Base-by-base conservation (phyloP, 2,888 invertebrate species). In the Ashinkailepas kermadecensis region DNA sequence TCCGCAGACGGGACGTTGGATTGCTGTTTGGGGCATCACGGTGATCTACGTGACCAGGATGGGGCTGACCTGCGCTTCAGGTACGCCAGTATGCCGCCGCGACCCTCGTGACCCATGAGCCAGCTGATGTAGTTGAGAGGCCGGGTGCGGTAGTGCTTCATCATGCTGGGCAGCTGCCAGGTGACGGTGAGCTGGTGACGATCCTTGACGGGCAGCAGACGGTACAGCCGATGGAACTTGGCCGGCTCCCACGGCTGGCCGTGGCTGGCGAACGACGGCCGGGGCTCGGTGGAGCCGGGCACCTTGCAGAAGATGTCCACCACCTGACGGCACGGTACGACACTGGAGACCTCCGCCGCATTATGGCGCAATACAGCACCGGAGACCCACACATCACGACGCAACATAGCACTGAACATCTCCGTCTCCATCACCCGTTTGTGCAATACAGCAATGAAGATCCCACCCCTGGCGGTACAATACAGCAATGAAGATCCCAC, bases 51-150 rank as follows among this genome's bases (percentile, higher is more conserved):
- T 39, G 39, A 4, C 4, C 39, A 39, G 39, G 39, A 39, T 39
- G 39, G 54, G 23, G 88, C 88, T 87, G 86, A 92, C 92, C 92
- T 93, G 85, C 92, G 91, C 82, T 92, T 90, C 54, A 95, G 88
- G 86, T 92, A 94, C 0, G 93, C 92, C 4, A 94, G 90, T n/a
- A 95, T 88, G 84, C 94, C 94, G 82, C 94, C 95, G 85, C 91
- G 91, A 1, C 96, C 96, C 87, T 97, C 95, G 87, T 96, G 93
- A 0, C 94, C 95, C 9, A 96, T 88, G n/a, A 96, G 87, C 87
- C 91, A 92, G 0, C 93, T 91, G 9, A 96, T 88, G 86, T 94
- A 94, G 84, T 92, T 91, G 83, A 93, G 90, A 0, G 95, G 94
- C 86, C 94, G 94, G 25, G 90, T 90, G 87, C 91, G 91, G 87